These are phyloP conservation scores for Plodia interpunctella DNA, from an alignment of 1,140 invertebrate genomes.

Conservation along the genomic window DNA sequence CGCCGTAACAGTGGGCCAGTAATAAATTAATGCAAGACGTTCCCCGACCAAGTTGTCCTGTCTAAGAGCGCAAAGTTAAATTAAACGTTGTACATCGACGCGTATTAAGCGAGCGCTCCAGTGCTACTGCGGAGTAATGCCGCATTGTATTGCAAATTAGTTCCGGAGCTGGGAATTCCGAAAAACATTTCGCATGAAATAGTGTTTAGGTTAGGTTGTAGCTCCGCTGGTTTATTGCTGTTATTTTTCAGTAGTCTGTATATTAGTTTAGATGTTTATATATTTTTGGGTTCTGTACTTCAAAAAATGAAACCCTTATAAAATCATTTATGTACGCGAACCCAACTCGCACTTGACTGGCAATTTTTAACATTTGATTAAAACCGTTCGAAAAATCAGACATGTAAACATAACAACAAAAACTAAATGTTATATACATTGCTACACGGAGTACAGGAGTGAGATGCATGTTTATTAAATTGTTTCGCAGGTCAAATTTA, in stretches of 20 bases:
- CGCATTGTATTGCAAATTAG: constrained; percentile 59
- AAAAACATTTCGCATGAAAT: constrained; percentile 14
- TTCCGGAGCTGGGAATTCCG: constrained; percentile 19
- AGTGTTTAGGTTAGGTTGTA: not conserved
- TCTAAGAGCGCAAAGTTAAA: constrained; percentile 54
- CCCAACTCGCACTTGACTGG: no score
- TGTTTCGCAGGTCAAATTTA: no score
- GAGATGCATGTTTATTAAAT: no score
- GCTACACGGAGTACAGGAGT: no score
- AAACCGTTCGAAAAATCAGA: no score
- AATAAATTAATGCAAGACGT: constrained; percentile 60
- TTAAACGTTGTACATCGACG: constrained; percentile 61
- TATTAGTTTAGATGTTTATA: not conserved
- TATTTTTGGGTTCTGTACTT: no score
- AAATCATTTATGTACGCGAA: no score
- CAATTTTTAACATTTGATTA: no score
- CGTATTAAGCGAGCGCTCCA: constrained; percentile 41
- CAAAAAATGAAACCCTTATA: no score
- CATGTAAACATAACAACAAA: no score
- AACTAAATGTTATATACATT: no score
- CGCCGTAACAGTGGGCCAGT: constrained; percentile 32
- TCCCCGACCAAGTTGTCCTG: constrained; percentile 38
- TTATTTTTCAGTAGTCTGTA: not conserved
- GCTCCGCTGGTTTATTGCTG: not conserved
- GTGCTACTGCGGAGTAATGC: constrained; percentile 28